phyloP scores from a whole-genome alignment of 2,888 invertebrate species.

The Troides aeacus region DNA sequence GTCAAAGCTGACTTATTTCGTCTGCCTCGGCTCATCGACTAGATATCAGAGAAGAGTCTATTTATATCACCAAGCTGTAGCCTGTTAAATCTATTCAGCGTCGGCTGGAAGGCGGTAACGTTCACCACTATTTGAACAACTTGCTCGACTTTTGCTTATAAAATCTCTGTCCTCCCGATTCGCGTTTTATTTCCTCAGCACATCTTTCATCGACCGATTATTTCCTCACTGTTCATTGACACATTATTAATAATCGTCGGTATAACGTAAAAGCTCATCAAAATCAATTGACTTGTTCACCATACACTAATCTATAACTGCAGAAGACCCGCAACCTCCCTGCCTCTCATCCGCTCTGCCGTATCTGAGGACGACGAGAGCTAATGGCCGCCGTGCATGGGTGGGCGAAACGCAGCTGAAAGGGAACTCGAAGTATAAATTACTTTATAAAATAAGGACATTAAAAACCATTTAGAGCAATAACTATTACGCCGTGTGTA shows the following conservation, averaged over 20 bases:
- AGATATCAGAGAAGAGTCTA: too few species aligned
- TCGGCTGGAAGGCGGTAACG: too few species aligned
- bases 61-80: too few species aligned
- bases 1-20: too few species aligned
- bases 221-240: too few species aligned
- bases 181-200: too few species aligned
- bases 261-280: slow-evolving; percentile 32
- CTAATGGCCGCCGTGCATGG: slow-evolving; percentile 66
- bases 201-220: too few species aligned
- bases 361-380: slow-evolving; percentile 63
- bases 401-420: slow-evolving; percentile 73
- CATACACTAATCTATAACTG: slow-evolving; percentile 41
- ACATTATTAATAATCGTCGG: slow-evolving; percentile 30
- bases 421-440: slow-evolving; percentile 61
- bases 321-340: slow-evolving; percentile 48
- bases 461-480: slow-evolving; percentile 78
- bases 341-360: slow-evolving; percentile 50
- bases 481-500: slow-evolving; percentile 60
- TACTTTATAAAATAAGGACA: slow-evolving; percentile 73
- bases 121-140: too few species aligned
- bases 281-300: slow-evolving; percentile 40
- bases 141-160: too few species aligned
- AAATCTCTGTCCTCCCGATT: too few species aligned
- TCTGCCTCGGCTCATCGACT: too few species aligned
- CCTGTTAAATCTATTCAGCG: too few species aligned